Conservation (phyloP, 2,888 invertebrate genomes). For the Rhorus exstirpatorius region DNA sequence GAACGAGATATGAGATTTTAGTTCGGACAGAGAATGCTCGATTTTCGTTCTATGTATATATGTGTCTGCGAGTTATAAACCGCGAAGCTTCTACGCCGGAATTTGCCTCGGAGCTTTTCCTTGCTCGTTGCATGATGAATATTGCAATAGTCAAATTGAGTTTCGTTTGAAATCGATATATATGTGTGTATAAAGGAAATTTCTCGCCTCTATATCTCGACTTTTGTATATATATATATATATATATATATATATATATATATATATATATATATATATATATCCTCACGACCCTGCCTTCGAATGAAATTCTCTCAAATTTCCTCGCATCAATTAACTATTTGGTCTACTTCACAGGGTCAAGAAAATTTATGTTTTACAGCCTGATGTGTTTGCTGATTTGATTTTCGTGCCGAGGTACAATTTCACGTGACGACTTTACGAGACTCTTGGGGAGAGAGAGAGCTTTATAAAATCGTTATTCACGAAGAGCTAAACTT, state of each 20-base stretch:
- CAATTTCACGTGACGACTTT: slow-evolving; percentile 41
- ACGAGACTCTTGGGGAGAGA: slow-evolving; percentile 13
- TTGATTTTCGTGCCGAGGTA: slow-evolving; percentile 2
- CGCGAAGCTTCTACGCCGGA: slow-evolving; percentile 28
- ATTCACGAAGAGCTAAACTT: slow-evolving; percentile 21
- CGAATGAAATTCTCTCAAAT: slow-evolving; percentile 2
- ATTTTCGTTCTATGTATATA: background rate
- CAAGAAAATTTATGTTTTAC: slow-evolving; percentile 24
- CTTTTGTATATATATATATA: background rate
- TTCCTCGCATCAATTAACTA: slow-evolving; percentile 8
- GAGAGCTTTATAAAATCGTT: slow-evolving; percentile 7
- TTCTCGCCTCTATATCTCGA: slow-evolving; percentile 35
- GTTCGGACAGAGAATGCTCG: background rate
- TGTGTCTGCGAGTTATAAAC: slow-evolving; percentile 20
- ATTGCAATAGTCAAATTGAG: slow-evolving; percentile 65
- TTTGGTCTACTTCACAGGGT: background rate
- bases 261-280: no score
- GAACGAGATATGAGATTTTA: no score
- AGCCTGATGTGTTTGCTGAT: background rate
- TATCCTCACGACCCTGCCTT: background rate
- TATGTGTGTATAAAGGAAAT: slow-evolving; percentile 55
- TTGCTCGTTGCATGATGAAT: slow-evolving; percentile 57
- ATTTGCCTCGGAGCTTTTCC: slow-evolving; percentile 53
- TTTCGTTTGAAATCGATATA: slow-evolving; percentile 71
- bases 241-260: no score